A percentile compares a stretch with the other conserved stretches of the same genome.
Conservation (phyloP, 2,797 vertebrate genomes). For the Sparidentex hasta region DNA sequence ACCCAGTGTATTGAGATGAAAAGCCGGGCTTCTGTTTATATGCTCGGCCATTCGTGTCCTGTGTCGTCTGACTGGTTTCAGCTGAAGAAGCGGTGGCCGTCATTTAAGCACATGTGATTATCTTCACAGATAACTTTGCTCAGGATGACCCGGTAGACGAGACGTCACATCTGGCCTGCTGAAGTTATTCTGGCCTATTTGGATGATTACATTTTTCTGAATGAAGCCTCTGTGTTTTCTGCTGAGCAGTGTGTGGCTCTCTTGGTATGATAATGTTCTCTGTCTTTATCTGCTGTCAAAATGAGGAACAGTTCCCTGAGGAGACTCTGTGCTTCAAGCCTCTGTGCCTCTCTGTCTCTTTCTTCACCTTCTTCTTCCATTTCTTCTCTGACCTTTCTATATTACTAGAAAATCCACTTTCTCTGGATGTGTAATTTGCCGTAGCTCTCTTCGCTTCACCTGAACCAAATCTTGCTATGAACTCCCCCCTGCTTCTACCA, state of each 20-base stretch:
- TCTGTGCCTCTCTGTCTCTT: background rate
- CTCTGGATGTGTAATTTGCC: slow-evolving; percentile 34
- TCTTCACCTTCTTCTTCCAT: background rate
- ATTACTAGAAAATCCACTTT: slow-evolving; percentile 1
- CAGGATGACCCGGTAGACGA: slow-evolving; percentile 18
- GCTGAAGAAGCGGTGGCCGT: background rate
- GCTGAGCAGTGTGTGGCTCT: background rate
- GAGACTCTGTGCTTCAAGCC: too few species aligned
- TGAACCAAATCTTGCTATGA: slow-evolving; percentile 39
- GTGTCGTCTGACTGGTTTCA: slow-evolving; percentile 10
- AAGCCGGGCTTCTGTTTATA: slow-evolving; percentile 23
- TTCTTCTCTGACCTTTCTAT: slow-evolving; percentile 1
- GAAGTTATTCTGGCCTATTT: background rate
- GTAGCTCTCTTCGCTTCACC: slow-evolving; percentile 30
- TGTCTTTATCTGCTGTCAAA: slow-evolving; percentile 22
- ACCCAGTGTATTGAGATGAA: slow-evolving; percentile 33
- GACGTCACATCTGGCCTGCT: background rate
- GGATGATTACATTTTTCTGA: background rate
- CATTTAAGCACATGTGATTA: slow-evolving; percentile 14
- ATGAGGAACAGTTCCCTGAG: slow-evolving; percentile 20
- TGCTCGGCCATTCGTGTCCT: slow-evolving; percentile 12
- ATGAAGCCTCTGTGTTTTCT: slow-evolving; percentile 4
- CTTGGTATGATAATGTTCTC: slow-evolving; percentile 5
- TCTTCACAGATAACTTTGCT: slow-evolving; percentile 15
- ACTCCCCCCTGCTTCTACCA: slow-evolving; percentile 14